Conservation (phyloP, 37 sponge, comb jelly and placozoan species). For the Beroe forskalii region DNA sequence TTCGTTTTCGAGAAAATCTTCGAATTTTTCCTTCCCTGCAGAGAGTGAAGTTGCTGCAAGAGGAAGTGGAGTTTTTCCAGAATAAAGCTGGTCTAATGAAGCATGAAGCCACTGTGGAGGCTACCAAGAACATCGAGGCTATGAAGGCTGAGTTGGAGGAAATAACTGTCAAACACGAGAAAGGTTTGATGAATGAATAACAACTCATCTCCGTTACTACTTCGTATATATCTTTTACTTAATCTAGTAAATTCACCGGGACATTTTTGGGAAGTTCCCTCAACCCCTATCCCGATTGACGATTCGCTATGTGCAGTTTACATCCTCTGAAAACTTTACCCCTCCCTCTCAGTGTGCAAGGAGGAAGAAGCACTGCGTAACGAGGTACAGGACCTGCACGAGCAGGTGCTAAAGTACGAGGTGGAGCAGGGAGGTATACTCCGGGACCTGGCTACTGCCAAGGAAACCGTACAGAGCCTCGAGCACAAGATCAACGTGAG, state of each 20-base stretch:
- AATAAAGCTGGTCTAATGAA: conserved; percentile 28
- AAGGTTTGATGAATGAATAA: too few species aligned
- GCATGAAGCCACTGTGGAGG: conserved; percentile 8
- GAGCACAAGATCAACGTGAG: conserved; percentile 18
- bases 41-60: background rate
- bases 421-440: background rate
- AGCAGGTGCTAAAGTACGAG: background rate
- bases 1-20: too few species aligned
- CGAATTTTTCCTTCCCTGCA: too few species aligned
- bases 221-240: too few species aligned
- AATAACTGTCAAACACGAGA: background rate
- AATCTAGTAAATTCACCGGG: too few species aligned
- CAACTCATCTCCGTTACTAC: too few species aligned
- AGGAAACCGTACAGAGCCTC: background rate
- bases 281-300: too few species aligned
- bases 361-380: conserved; percentile 19
- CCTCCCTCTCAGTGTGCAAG: background rate
- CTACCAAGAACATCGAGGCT: background rate
- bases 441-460: background rate
- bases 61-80: background rate
- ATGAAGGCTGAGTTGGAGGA: background rate
- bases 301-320: too few species aligned
- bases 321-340: too few species aligned
- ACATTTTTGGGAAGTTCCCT: too few species aligned
- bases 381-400: conserved; percentile 15